phyloP scores from a whole-genome alignment of 2,888 invertebrate species.

The Lamellibrachia columna region DNA sequence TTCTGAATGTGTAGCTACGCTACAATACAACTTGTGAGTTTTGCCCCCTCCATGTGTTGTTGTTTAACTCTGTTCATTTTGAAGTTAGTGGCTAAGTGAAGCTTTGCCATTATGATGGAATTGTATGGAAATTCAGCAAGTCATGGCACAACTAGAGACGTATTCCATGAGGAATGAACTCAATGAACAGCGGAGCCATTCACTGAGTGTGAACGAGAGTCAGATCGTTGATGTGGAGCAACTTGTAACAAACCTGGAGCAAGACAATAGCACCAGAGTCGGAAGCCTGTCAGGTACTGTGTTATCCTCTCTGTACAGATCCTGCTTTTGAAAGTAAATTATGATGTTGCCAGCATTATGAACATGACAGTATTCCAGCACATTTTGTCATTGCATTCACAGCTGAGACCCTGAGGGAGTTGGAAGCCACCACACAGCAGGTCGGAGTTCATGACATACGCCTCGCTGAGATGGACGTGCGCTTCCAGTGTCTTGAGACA shows the following conservation, averaged over 20 bases:
- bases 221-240: not conserved
- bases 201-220: not conserved
- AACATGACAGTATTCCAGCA: not conserved
- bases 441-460: not conserved
- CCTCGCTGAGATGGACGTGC: not conserved
- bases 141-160: not conserved
- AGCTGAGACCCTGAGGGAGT: not conserved
- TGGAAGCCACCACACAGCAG: not conserved
- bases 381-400: not conserved
- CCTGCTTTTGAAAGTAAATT: no score
- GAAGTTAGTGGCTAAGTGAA: not conserved
- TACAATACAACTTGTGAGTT: not conserved
- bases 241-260: not conserved
- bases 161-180: not conserved
- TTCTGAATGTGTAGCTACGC: no score
- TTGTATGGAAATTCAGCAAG: not conserved
- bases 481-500: slow-evolving; percentile 42
- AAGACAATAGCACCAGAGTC: not conserved
- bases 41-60: not conserved
- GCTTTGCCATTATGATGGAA: not conserved
- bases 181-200: not conserved
- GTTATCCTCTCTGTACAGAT: not conserved
- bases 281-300: not conserved
- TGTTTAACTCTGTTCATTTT: not conserved
- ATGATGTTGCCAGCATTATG: no score